Percentiles rank a stretch among this genome's conserved stretches.
These are phyloP conservation scores for Gonocerus acuteangulatus DNA, from an alignment of 2,888 invertebrate species.

Conservation along the genomic window DNA sequence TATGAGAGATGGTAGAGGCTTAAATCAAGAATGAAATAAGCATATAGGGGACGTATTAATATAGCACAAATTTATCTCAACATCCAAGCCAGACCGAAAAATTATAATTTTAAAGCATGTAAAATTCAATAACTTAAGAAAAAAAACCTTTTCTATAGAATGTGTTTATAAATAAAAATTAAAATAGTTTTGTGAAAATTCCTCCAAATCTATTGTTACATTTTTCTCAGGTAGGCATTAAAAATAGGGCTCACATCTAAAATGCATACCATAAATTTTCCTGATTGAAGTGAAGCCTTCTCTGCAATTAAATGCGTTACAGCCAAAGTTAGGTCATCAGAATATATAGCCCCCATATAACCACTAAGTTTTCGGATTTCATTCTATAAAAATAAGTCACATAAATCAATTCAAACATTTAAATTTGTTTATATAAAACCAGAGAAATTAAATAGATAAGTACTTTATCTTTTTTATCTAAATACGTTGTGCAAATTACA, in stretches of 20 bases:
- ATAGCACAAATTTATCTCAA: too few species aligned
- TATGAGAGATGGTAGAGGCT: constrained; percentile 16
- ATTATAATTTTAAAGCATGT: too few species aligned
- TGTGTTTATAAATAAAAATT: too few species aligned
- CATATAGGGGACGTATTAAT: too few species aligned
- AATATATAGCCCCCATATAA: constrained; percentile 70
- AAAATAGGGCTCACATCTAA: too few species aligned
- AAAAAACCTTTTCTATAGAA: too few species aligned
- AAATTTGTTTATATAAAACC: not conserved
- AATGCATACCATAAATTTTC: constrained; percentile 67
- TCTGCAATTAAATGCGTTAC: constrained; percentile 78
- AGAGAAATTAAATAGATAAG: not conserved
- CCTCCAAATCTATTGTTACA: too few species aligned
- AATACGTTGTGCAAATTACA: constrained; percentile 56
- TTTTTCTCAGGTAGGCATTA: too few species aligned
- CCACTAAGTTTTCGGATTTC: constrained; percentile 56
- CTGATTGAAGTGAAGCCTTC: constrained; percentile 51
- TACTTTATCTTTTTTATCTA: constrained; percentile 40
- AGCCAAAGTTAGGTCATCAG: constrained; percentile 53
- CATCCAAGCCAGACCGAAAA: too few species aligned
- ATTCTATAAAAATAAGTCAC: constrained; percentile 44
- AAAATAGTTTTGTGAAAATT: too few species aligned
- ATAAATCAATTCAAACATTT: not conserved
- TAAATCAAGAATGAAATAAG: constrained; percentile 29
- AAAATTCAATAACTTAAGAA: too few species aligned